phyloP scores from a whole-genome alignment of 2,888 invertebrate species.

The Spatulosminthurus flaviceps region DNA sequence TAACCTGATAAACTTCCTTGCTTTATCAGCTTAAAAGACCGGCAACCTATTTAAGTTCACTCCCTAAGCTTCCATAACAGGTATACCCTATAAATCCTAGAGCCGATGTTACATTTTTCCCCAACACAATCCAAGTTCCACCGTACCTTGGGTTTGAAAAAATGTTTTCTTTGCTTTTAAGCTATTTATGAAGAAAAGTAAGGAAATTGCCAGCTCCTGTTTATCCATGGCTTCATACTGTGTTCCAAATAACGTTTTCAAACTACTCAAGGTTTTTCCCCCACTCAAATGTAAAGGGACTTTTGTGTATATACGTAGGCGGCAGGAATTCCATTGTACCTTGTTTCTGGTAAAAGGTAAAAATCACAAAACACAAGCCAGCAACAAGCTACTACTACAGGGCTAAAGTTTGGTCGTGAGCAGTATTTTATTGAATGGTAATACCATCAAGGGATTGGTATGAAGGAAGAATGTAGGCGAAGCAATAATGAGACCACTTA shows the following conservation, averaged over 20 bases:
- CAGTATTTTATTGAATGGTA: not conserved
- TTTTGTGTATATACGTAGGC: too few species aligned
- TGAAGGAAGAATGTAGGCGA: constrained; percentile 11
- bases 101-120: not conserved
- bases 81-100: not conserved
- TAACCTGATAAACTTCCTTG: constrained; percentile 42
- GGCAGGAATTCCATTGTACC: too few species aligned
- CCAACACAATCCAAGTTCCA: not conserved
- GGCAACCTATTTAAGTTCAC: not conserved
- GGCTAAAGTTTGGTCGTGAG: too few species aligned
- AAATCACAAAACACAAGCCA: too few species aligned
- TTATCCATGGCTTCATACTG: too few species aligned
- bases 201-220: constrained; percentile 4
- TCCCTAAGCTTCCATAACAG: not conserved
- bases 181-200: constrained; percentile 8
- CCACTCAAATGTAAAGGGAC: too few species aligned
- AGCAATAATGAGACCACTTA: not conserved
- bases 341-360: too few species aligned
- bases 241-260: too few species aligned
- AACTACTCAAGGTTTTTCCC: too few species aligned
- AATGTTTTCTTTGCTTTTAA: not conserved
- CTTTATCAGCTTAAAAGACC: constrained; percentile 27
- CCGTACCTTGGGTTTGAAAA: not conserved
- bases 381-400: too few species aligned
- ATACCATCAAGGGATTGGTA: not conserved